phyloP scores from a whole-genome alignment of 2,113 vertebrate genomes.

The Nothoprocta pentlandii region DNA sequence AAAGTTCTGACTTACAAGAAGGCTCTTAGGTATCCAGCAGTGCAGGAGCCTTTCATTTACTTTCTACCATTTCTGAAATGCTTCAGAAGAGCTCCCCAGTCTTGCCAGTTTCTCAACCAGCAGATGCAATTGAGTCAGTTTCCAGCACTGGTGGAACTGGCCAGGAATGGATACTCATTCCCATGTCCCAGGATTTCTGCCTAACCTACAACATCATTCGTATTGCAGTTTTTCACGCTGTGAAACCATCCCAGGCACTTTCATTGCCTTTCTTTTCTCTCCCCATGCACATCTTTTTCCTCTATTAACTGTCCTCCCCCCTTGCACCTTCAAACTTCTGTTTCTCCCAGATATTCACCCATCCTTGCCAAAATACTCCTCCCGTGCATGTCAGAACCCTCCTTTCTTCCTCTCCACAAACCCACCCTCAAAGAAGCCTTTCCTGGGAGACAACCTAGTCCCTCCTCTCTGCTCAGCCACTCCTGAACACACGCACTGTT shows the following conservation, averaged over 20 bases:
- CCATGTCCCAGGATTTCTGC: background rate
- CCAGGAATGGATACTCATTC: background rate
- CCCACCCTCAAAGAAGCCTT: background rate
- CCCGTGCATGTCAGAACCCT: background rate
- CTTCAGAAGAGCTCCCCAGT: background rate
- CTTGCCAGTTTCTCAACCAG: background rate
- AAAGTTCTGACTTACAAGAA: background rate
- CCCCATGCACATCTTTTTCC: background rate
- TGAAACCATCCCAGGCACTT: background rate
- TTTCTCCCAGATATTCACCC: background rate
- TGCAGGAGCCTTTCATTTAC: background rate
- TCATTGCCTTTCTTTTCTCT: background rate
- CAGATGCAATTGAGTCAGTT: background rate
- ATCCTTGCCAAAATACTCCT: background rate
- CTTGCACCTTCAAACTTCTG: background rate
- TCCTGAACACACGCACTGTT: background rate
- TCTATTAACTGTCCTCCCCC: background rate
- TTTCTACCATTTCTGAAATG: background rate
- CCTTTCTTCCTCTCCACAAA: background rate
- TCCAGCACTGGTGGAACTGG: background rate
- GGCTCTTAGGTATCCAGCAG: background rate
- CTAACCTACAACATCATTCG: background rate
- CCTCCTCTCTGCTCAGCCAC: background rate
- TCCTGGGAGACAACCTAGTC: accelerated
- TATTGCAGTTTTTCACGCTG: background rate